Evolutionary conservation across 2,113 vertebrate genomes (phyloP), one percentile per base, ranked within the genome.

Genomic region (Phoenicopterus ruber): DNA sequence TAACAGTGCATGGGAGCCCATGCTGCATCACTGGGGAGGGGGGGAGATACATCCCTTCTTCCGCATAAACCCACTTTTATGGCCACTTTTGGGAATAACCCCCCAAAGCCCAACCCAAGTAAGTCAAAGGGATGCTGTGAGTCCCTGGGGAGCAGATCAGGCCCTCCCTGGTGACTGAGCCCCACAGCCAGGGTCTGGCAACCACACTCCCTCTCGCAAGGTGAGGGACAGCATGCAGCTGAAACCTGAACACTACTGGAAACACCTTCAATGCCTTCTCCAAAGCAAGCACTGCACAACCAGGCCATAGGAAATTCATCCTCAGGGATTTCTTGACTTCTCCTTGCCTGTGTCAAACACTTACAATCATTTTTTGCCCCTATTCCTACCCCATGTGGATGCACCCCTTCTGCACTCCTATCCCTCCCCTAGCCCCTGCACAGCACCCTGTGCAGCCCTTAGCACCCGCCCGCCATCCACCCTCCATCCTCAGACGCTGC

Each of bases 201-300:
- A 61, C n/a, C 9, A 2, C 13, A 7, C 13, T 82, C 18, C 19
- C 22, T 62, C 28, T 40, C 0, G 0, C 42, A 54, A 71, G 24
- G 31, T 49, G 28, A 62, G 46, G 50, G 65, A 47, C 63, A 89
- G 32, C 59, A 31, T 1, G 13, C 2, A 3, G 61, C 82, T 74
- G 42, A 76, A 79, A 63, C 38, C 55, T 34, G 21, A 0, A 29
- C 34, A 11, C 36, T 42, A 47, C 70, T 36, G 13, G 32, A 32
- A 78, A 62, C 17, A 17, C 42, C 50, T 63, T 42, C 78, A 25
- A 19, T 34, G 36, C 40, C 65, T 65, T 81, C 77, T 91, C 49
- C 50, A 73, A 77, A 73, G 17, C 46, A 86, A 40, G 4, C 1
- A 0, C 49, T 65, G 67, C 49, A 73, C 40, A 89, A 13, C 12